Base-by-base conservation (phyloP, 1,140 invertebrate genomes). In the Plodia interpunctella region DNA sequence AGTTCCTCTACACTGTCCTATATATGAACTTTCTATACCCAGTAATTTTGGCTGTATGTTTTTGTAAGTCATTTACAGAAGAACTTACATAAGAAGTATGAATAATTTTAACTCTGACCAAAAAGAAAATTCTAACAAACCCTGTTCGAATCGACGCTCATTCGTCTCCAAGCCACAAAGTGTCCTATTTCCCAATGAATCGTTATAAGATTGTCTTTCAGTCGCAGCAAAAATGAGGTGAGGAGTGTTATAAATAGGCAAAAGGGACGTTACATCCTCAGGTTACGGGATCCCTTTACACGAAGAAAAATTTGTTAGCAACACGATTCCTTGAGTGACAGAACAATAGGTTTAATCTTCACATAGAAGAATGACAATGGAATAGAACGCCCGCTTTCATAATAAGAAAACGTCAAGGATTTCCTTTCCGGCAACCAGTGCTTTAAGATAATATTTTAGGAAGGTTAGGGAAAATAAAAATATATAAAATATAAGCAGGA, bases 321-420 rank as follows among this genome's bases (percentile, higher is more conserved):
- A 84, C 68, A 63, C 72, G 80, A 86, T 73, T 74, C 78, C 62
- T 57, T 75, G 71, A 80, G 67, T 82, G 78, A 80, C 81, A 71
- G 73, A 78, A 83, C 76, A 86, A 81, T 79, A 75, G 70, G 66
- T 83, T 79, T 83, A 80, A 83, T 86, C 76, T 83, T 76, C 76
- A 63, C 66, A 59, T 66, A 72, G 78, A 75, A 79, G 78, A 69
- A 66, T 77, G 62, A 65, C 57, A 57, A 50, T 55, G 50, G 63
- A 69, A 65, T 72, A 62, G 49, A 60, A 62, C 65, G 63, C 51
- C 38, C 56, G 32, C 50, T n/a, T 21, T 49, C 49, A 60, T 64
- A 66, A 63, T 62, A 66, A 64, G 63, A 65, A 63, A 62, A 57
- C 57, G 60, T 53, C 60, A 55, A 32, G 54, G 15, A 21, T 51